phyloP scores from a whole-genome alignment of 2,113 vertebrate genomes.

The Alethe diademata region DNA sequence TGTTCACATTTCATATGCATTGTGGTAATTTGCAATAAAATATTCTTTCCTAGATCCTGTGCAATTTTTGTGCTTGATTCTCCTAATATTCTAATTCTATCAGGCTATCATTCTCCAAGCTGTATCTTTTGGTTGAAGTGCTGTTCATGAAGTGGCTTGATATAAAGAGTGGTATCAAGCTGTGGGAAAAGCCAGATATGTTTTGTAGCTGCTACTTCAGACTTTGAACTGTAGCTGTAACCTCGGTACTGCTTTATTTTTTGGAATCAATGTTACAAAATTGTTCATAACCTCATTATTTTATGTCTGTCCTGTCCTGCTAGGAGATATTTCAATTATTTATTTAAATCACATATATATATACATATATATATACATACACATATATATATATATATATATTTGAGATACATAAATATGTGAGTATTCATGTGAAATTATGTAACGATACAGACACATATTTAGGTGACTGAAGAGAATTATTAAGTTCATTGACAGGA shows the following conservation, averaged over 20 bases:
- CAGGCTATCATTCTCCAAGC: neutral
- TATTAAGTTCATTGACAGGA: neutral
- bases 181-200: neutral
- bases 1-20: neutral
- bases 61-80: neutral
- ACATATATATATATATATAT: neutral
- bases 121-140: neutral
- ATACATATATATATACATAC: too few species aligned
- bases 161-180: neutral
- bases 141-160: neutral
- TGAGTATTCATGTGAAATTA: neutral
- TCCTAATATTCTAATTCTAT: neutral
- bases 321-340: neutral
- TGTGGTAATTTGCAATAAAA: neutral
- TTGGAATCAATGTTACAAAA: neutral
- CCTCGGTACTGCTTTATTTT: neutral
- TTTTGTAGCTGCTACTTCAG: neutral
- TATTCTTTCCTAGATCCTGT: neutral
- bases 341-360: neutral
- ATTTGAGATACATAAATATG: neutral
- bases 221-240: neutral
- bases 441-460: neutral
- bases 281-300: neutral
- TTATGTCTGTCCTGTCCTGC: neutral
- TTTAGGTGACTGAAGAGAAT: neutral